These are phyloP conservation scores for Leuciscus idus DNA, from an alignment of 2,113 vertebrate species.

Conservation along the genomic window DNA sequence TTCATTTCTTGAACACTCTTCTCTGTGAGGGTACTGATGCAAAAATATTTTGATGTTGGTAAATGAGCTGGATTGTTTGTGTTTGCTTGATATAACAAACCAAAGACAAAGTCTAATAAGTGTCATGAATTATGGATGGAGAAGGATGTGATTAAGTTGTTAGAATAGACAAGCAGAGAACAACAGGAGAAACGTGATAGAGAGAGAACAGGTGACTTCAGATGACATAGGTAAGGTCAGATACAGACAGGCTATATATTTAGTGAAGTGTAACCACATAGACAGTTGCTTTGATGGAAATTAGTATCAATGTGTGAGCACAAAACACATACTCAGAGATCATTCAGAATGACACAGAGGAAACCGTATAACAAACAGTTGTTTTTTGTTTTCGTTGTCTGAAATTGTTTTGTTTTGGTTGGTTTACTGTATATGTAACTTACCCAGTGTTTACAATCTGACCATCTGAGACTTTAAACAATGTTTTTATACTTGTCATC, in stretches of 20 bases:
- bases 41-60: background rate
- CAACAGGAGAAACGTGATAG: background rate
- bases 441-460: background rate
- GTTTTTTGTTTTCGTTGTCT: background rate
- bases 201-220: constrained; percentile 27
- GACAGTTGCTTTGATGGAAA: background rate
- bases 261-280: background rate
- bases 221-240: background rate
- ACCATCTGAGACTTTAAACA: background rate
- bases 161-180: constrained; percentile 1
- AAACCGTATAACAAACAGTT: background rate
- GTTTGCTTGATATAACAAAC: constrained; percentile 6
- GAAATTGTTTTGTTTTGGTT: background rate
- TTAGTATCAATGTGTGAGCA: background rate
- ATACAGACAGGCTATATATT: background rate
- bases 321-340: background rate
- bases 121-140: constrained; percentile 49
- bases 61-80: constrained; percentile 27
- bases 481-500: background rate
- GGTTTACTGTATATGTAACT: background rate
- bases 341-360: background rate
- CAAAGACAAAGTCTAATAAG: constrained; percentile 15
- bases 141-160: constrained; percentile 44
- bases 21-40: background rate
- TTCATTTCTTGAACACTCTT: background rate